Evolutionary conservation across 2,888 invertebrate species (phyloP), one percentile per base, ranked within the genome.

Genomic region (Parnassius mnemosyne): DNA sequence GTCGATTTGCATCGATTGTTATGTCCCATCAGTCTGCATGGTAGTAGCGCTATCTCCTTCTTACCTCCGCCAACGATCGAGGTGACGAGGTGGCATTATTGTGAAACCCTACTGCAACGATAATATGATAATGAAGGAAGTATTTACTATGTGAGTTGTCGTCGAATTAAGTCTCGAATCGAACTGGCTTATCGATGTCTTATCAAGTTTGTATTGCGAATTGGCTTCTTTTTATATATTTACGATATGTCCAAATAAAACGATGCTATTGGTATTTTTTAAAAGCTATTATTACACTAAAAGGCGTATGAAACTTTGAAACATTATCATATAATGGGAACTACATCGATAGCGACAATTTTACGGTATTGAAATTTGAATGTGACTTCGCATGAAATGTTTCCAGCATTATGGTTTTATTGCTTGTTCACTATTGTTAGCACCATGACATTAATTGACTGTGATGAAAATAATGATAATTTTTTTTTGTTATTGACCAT

Each of bases 51-150:
- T 51, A 9, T 41, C 43, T 57, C 50, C 11, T 41, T 57, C 34
- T 16, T 1, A 16, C 46, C 10, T 13, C 9, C 12, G n/a, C 11
- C 2, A 12, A 0, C 10, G 43, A 57, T 11, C 9, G 46, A 16
- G 42, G 51, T 43, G 42, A 42, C n/a, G 46, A 16, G 42, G 51
- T 43, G 42, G 50, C n/a, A 11, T 42, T 5, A 47, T 20, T 20
- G 12, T 46, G 25, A n/a, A 49, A 16, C 57, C 13, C 34, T 7
- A 25, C 0, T 46, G 47, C 51, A 57, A 20, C 51, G 57, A 57
- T 73, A 76, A 76, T 74, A 65, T 74, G 77, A 77, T 79, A 71
- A 73, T 73, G 77, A 76, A 75, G 74, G 76, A 67, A 63, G 67
- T 65, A 69, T 71, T 75, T 70, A 69, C 65, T 20, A 51, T 41